Base-by-base conservation (phyloP, 2,888 invertebrate genomes). In the Apomyelois bistriatella region DNA sequence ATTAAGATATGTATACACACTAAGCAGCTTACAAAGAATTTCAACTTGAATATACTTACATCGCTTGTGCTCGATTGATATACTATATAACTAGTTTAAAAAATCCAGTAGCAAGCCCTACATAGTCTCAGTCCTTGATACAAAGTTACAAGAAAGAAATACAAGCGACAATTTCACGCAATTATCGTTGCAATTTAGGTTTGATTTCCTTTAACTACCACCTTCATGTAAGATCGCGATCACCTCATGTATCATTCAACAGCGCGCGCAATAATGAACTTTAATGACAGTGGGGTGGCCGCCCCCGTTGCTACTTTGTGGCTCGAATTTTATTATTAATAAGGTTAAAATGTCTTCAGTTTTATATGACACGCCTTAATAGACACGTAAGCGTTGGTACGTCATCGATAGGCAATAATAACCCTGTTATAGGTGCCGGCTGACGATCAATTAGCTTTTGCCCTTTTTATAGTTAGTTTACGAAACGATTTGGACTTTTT, bases 171-270 rank as follows among this genome's bases (percentile, higher is more conserved):
- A 35, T 52, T 42, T 43, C 58, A 58, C 57, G 63, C 72, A 79
- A 82, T 82, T 79, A 81, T 68, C 64, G 54, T 60, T 65, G 65
- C 71, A 75, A 74, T 74, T 77, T 76, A 72, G 69, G 70, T 64
- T 66, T 71, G 64, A 79, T 79, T 82, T 81, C 69, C 76, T 61
- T 65, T 79, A 79, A 80, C 76, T 55, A 73, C 75, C 70, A 74
- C 74, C 74, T 74, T 66, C 60, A 66, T 60, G 60, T 61, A 67
- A 73, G 76, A 80, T 78, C 78, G 76, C 76, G 70, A 74, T 77
- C 79, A 53, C 65, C 75, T 84, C 83, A 85, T 85, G 76, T 76
- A 78, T 80, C 74, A 86, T 86, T 81, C 82, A 85, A 56, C 55
- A 72, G 68, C 62, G 68, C 66, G 67, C 58, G 72, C 74, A 73